phyloP scores from a whole-genome alignment of 2,888 invertebrate genomes.

The Heterodera filipjevi region DNA sequence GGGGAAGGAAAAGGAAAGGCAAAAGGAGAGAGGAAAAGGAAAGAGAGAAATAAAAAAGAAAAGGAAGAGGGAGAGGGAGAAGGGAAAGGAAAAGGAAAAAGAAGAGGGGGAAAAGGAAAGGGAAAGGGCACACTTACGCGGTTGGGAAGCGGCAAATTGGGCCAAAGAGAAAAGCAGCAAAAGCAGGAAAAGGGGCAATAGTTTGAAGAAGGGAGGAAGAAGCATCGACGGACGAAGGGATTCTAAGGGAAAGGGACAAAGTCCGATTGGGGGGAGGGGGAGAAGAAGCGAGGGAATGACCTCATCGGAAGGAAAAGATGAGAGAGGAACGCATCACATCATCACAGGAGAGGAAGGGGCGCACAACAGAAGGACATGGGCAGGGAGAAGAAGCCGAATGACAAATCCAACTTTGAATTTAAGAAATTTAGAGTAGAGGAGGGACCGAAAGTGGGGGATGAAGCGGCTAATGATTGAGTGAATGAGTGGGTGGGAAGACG shows the following conservation, averaged over 20 bases:
- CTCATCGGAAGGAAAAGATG: conserved; percentile 10
- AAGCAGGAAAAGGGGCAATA: neutral
- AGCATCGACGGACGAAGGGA: neutral
- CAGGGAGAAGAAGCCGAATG: neutral
- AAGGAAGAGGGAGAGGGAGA: too few relatives aligned
- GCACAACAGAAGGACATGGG: neutral
- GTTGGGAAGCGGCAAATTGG: neutral
- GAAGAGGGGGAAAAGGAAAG: neutral
- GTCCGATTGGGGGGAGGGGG: neutral
- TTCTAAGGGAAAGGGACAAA: neutral
- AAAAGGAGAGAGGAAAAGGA: neutral
- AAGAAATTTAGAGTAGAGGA: neutral
- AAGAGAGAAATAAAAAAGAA: neutral
- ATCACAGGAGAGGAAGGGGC: neutral
- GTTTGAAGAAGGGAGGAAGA: neutral
- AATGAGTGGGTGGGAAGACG: neutral
- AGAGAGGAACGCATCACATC: neutral
- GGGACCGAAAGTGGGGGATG: neutral
- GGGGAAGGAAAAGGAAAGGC: neutral
- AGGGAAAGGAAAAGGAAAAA: neutral
- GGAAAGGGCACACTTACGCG: conserved; percentile 6
- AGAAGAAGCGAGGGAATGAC: neutral
- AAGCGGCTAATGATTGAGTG: neutral
- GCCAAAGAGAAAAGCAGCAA: neutral
- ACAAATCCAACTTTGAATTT: neutral